These are phyloP conservation scores for Motacilla tschutschensis DNA, from an alignment of 2,113 vertebrate species.

Conservation along the genomic window DNA sequence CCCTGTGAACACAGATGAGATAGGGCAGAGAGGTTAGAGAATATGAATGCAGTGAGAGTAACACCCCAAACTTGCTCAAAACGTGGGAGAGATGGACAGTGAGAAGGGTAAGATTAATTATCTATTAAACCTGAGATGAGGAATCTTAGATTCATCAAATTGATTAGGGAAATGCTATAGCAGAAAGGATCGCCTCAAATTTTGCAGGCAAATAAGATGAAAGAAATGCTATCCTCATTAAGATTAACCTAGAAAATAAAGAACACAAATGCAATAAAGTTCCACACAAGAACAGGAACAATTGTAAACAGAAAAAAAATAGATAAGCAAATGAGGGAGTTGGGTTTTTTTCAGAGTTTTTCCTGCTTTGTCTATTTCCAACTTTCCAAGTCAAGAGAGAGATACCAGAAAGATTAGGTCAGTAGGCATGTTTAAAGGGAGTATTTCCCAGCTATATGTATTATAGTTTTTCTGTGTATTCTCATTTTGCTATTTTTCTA, in stretches of 20 bases:
- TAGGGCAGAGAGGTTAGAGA: background rate
- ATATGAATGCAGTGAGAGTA: background rate
- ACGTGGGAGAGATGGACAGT: fast-evolving
- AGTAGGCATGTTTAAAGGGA: background rate
- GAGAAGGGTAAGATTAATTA: background rate
- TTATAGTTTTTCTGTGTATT: background rate
- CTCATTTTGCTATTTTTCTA: background rate
- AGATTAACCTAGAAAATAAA: background rate
- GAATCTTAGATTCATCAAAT: background rate
- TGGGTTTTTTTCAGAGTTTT: background rate
- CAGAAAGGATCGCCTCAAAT: background rate
- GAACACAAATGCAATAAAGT: background rate
- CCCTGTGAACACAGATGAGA: background rate
- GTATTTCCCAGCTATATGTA: background rate
- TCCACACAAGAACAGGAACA: background rate
- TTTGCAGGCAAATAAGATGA: background rate
- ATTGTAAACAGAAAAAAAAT: background rate
- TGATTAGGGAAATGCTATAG: background rate
- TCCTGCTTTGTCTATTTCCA: background rate
- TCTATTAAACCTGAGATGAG: background rate
- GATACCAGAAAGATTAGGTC: background rate
- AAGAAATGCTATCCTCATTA: background rate
- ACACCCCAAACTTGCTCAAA: background rate
- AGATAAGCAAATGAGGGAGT: background rate
- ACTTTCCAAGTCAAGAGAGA: background rate